Conservation (phyloP, 2,113 vertebrate genomes). For the Butorides virescens region DNA sequence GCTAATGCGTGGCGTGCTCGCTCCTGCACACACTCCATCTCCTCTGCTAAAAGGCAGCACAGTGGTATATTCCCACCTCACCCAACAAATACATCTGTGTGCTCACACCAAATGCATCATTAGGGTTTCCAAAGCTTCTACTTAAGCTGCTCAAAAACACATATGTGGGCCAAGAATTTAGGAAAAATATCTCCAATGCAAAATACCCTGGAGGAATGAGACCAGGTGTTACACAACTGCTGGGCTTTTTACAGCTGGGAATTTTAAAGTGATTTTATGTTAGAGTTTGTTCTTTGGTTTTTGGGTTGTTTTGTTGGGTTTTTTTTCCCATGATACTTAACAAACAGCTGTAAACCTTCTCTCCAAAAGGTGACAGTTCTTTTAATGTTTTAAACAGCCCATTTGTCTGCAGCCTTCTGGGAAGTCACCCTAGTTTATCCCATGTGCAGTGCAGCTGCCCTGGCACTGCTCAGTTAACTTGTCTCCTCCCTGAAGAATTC, state of each 20-base stretch:
- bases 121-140: neutral
- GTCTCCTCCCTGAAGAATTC: neutral
- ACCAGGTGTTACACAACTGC: neutral
- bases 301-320: neutral
- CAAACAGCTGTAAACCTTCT: neutral
- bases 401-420: neutral
- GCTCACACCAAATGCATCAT: neutral
- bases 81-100: neutral
- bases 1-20: rapidly evolving
- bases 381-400: neutral
- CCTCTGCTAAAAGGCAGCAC: neutral
- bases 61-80: neutral
- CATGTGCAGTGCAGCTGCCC: neutral
- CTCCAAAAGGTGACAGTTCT: neutral
- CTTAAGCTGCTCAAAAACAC: neutral
- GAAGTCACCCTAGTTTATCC: neutral
- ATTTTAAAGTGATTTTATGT: neutral
- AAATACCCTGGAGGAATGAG: neutral
- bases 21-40: rapidly evolving
- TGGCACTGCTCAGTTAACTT: neutral
- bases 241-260: neutral
- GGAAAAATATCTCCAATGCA: neutral
- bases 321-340: neutral
- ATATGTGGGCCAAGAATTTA: neutral
- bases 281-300: neutral